These are phyloP conservation scores for Oppia nitens DNA, from an alignment of 1,140 invertebrate genomes.

Conservation along the genomic window DNA sequence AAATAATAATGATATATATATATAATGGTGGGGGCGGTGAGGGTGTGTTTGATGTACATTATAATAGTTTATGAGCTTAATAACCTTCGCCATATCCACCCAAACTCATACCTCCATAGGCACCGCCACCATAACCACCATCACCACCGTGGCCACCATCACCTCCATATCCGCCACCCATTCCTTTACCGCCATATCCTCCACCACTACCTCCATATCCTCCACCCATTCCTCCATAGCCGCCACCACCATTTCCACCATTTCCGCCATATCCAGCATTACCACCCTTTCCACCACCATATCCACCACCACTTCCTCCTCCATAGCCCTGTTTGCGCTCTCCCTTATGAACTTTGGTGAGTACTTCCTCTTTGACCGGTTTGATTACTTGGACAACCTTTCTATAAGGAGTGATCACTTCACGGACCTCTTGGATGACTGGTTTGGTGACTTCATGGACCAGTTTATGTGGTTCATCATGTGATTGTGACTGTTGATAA, in stretches of 20 bases:
- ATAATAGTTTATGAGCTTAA: no score
- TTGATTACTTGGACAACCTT: no score
- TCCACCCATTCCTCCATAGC: no score
- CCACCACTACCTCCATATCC: constrained; percentile 7
- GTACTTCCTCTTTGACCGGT: constrained; percentile 7
- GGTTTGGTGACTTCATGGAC: constrained; percentile 15
- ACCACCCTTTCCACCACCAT: constrained; percentile 1
- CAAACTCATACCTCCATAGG: not conserved
- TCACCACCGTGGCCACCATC: constrained; percentile 1
- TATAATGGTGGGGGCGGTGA: no score
- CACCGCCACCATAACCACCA: not conserved
- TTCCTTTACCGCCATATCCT: no score
- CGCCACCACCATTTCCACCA: no score
- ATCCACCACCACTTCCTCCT: not conserved
- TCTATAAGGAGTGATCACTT: no score
- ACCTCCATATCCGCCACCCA: no score
- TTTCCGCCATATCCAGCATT: no score
- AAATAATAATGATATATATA: no score
- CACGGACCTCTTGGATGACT: no score
- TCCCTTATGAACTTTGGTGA: constrained; percentile 12
- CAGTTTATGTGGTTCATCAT: constrained; percentile 15
- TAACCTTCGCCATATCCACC: constrained; percentile 15
- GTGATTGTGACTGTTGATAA: constrained; percentile 11
- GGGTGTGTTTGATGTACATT: no score
- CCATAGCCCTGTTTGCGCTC: not conserved